Conservation (phyloP, 2,113 vertebrate genomes). For the Morone saxatilis region DNA sequence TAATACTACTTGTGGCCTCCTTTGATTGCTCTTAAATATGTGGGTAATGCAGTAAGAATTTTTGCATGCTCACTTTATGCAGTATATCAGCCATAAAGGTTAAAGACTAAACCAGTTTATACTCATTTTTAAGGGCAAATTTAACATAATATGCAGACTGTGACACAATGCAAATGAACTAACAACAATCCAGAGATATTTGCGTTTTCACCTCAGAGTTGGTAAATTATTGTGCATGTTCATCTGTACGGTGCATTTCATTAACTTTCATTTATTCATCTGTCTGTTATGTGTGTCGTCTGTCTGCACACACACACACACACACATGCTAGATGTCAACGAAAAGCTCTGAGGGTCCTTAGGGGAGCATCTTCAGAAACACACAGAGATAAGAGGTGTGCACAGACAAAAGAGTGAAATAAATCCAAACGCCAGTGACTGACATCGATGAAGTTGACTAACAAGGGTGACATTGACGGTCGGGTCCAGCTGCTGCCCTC, state of each 20-base stretch:
- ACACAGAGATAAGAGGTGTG: slow-evolving; percentile 52
- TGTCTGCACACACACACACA: slow-evolving; percentile 19
- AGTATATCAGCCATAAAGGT: neutral
- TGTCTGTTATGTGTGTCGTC: slow-evolving; percentile 9
- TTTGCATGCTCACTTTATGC: slow-evolving; percentile 5
- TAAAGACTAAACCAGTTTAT: neutral
- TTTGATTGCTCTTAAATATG: neutral
- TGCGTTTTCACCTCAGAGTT: neutral
- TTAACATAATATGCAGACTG: neutral
- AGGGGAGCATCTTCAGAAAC: slow-evolving; percentile 32
- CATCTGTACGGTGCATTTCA: neutral
- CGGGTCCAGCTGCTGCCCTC: slow-evolving; percentile 80
- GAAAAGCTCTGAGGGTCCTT: slow-evolving; percentile 15
- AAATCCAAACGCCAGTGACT: slow-evolving; percentile 66
- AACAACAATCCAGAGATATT: neutral
- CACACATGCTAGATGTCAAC: slow-evolving; percentile 15
- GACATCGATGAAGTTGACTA: slow-evolving; percentile 83
- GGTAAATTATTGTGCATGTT: neutral
- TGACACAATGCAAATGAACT: neutral
- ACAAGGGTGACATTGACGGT: slow-evolving; percentile 85
- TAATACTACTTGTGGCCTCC: neutral
- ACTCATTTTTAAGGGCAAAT: neutral
- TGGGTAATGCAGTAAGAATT: neutral
- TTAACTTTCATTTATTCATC: slow-evolving; percentile 12
- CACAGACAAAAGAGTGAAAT: slow-evolving; percentile 62